Conservation (phyloP, 1,140 invertebrate species). For the Maconellicoccus hirsutus region DNA sequence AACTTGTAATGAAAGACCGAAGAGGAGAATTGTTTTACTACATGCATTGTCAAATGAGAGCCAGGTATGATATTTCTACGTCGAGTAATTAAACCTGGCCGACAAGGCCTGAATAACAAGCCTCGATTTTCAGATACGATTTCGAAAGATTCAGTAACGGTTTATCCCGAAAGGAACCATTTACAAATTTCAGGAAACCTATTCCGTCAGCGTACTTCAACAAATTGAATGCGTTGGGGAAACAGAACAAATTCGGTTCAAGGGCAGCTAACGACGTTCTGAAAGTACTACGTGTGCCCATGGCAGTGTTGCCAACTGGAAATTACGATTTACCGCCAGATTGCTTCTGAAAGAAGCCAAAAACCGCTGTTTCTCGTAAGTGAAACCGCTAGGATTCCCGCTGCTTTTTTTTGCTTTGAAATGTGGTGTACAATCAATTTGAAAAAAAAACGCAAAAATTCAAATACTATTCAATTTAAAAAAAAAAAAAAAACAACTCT, state of each 20-base stretch:
- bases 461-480: no score
- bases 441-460: no score
- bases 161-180: constrained; percentile 41
- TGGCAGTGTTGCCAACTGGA: no score
- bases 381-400: no score
- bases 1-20: constrained; percentile 50
- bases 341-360: no score
- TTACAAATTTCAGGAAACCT: constrained; percentile 48
- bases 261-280: constrained; percentile 44
- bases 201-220: constrained; percentile 57
- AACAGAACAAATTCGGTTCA: constrained; percentile 47
- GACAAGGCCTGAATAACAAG: no score
- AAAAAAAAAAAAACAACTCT: no score
- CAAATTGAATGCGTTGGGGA: constrained; percentile 50
- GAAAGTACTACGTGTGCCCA: constrained; percentile 24
- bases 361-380: no score
- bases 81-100: background rate
- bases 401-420: no score
- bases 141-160: constrained; percentile 51
- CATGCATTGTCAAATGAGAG: constrained; percentile 57
- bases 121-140: constrained; percentile 52
- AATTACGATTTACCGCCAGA: no score
- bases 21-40: constrained; percentile 61
- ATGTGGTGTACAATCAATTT: no score
- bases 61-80: constrained; percentile 27